Conservation (phyloP, 2,888 invertebrate species). For the Disparrhopalites patrizii region DNA sequence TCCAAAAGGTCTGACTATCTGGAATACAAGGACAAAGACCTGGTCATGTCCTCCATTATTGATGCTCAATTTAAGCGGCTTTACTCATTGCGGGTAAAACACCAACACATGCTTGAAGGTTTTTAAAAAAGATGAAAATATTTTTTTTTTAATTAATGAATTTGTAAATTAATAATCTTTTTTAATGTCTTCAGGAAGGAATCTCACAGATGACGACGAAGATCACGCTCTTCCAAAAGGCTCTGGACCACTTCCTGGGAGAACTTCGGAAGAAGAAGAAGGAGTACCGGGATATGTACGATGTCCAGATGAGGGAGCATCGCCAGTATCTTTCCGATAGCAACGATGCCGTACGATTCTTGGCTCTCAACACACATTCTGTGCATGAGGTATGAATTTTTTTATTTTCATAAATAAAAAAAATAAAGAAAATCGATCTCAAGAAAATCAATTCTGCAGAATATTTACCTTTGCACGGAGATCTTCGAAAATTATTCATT, state of each 20-base stretch:
- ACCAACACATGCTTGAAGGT: neutral
- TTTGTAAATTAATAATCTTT: slow-evolving; percentile 25
- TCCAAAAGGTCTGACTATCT: slow-evolving; percentile 35
- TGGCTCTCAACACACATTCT: slow-evolving; percentile 34
- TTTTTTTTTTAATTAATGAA: slow-evolving; percentile 4
- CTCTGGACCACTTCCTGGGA: slow-evolving; percentile 22
- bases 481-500: neutral
- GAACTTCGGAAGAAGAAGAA: slow-evolving; percentile 30
- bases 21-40: slow-evolving; percentile 37
- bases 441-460: too few relatives aligned
- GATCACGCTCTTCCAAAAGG: slow-evolving; percentile 28
- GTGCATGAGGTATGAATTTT: slow-evolving; percentile 29
- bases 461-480: too few relatives aligned
- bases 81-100: slow-evolving; percentile 33
- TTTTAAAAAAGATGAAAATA: neutral
- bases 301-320: slow-evolving; percentile 34
- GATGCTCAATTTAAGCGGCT: slow-evolving; percentile 39
- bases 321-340: slow-evolving; percentile 28
- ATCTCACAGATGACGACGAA: slow-evolving; percentile 19
- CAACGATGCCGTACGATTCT: slow-evolving; percentile 29
- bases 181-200: slow-evolving; percentile 26
- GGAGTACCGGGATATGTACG: slow-evolving; percentile 25
- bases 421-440: too few relatives aligned
- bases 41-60: slow-evolving; percentile 37
- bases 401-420: neutral